Evolutionary conservation across 30 jellyfish, hydroid and myxozoan species (phyloP), one percentile per base, ranked within the genome.

Genomic region (Aurelia aurita complex sp. Pacific): DNA sequence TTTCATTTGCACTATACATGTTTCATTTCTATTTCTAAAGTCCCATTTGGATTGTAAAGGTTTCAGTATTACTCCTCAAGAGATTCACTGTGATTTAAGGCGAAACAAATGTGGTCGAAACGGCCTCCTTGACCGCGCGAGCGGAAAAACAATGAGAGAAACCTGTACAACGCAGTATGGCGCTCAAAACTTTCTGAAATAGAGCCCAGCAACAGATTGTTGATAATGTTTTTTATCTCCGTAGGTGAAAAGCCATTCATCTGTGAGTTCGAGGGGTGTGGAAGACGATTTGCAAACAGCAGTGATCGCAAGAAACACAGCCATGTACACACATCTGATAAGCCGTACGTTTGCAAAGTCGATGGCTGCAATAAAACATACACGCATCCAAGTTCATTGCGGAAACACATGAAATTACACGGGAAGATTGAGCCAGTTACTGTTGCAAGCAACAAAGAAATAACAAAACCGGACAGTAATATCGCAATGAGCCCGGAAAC

Each of bases 261-360:
- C 51, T 89, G 97, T 78, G 97, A 89, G 60, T 89, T 80, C 71
- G 97, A 89, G 66, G 97, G 97, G 57, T 89, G 97, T 57, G 97
- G 97, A 19, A 71, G 97, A 57, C 89, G 97, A 5, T 89, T 89
- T 59, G 97, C 97, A 9, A 89, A 89, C 89, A 77, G 92, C 38
- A 89, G 97, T 68, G 97, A 89, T 71, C 89, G 97, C 7, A 89
- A 89, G 90, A 89, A 89, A 76, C 97, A 89, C 85, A 66, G 89
- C 40, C 97, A 89, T 68, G 97, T 89, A 2, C 97, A 89, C 73
- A 89, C 97, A 71, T 89, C 97, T 3, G 97, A 89, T 73, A 89
- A 89, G 71, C 97, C 97, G 69, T 89, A 89, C 71, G 83, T 89
- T 3, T 89, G 97, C 86, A 89, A 89, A 63, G 97, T 89, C 42